phyloP scores from a whole-genome alignment of 2,113 vertebrate species.

The Daphoenositta chrysoptera region DNA sequence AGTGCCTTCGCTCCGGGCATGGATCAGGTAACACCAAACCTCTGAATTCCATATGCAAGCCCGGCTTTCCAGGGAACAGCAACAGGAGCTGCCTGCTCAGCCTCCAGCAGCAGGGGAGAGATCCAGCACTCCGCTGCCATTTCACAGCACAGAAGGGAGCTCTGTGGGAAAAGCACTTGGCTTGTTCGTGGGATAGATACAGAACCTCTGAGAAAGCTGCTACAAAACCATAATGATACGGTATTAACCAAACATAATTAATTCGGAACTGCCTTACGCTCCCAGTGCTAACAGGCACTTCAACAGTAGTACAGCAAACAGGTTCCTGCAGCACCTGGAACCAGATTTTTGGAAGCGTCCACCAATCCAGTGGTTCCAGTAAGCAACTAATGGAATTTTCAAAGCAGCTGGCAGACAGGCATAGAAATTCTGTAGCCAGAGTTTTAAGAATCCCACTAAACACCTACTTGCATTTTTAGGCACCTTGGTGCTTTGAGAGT shows the following conservation, averaged over 20 bases:
- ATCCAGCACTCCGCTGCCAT: neutral
- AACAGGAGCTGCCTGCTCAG: neutral
- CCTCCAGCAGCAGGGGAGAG: neutral
- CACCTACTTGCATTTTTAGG: neutral
- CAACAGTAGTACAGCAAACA: neutral
- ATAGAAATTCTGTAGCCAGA: neutral
- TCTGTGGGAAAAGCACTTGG: neutral
- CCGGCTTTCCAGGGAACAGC: neutral
- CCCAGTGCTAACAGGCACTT: neutral
- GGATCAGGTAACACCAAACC: slow-evolving; percentile 3
- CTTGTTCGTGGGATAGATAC: neutral
- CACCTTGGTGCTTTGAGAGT: neutral
- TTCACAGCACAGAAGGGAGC: slow-evolving; percentile 2
- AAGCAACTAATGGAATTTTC: neutral
- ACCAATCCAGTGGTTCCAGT: neutral
- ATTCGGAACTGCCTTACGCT: neutral
- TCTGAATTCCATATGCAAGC: slow-evolving; percentile 6
- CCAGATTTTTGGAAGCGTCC: neutral
- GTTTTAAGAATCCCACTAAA: neutral
- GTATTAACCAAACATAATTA: neutral
- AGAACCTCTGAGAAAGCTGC: slow-evolving; percentile 9
- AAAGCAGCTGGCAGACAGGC: neutral
- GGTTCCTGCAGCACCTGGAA: neutral
- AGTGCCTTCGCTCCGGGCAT: neutral
- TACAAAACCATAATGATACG: slow-evolving; percentile 3